A percentile compares a stretch with the other conserved stretches of the same genome.
Evolutionary conservation across 2,797 vertebrate genomes (phyloP).

Genomic region (Kryptolebias ocellatus): DNA sequence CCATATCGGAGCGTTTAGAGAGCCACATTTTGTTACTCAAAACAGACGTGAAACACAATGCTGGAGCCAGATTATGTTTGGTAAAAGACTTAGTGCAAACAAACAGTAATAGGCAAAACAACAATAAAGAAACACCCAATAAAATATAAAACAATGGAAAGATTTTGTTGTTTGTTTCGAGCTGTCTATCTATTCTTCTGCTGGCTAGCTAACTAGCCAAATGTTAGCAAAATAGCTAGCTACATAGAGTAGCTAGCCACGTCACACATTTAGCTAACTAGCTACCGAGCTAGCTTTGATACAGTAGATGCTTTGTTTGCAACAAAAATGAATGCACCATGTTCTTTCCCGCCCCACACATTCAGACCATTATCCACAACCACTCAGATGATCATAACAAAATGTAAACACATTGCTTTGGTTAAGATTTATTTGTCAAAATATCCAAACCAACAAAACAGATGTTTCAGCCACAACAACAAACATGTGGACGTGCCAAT

Average conservation of each 20-base stretch:
- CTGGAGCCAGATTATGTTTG: too few relatives aligned
- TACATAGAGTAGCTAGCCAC: too few relatives aligned
- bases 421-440: slow-evolving; percentile 12
- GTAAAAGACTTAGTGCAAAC: background rate
- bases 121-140: too few relatives aligned
- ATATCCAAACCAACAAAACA: slow-evolving; percentile 31
- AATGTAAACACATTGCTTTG: slow-evolving; percentile 36
- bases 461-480: slow-evolving; percentile 47
- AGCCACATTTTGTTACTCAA: background rate
- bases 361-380: slow-evolving; percentile 31
- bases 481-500: slow-evolving; percentile 22
- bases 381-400: slow-evolving; percentile 5
- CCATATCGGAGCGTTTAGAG: background rate
- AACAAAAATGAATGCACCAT: slow-evolving; percentile 9
- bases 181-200: too few relatives aligned
- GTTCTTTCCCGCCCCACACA: slow-evolving; percentile 1
- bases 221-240: too few relatives aligned
- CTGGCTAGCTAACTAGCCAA: too few relatives aligned
- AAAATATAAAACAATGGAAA: too few relatives aligned
- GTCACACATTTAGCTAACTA: background rate
- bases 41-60: too few relatives aligned
- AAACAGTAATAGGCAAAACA: too few relatives aligned
- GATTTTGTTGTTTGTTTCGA: too few relatives aligned
- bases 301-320: slow-evolving; percentile 15
- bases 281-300: background rate